Evolutionary conservation across 2,797 vertebrate species (phyloP).

Genomic region (Cirrhinus molitorella): DNA sequence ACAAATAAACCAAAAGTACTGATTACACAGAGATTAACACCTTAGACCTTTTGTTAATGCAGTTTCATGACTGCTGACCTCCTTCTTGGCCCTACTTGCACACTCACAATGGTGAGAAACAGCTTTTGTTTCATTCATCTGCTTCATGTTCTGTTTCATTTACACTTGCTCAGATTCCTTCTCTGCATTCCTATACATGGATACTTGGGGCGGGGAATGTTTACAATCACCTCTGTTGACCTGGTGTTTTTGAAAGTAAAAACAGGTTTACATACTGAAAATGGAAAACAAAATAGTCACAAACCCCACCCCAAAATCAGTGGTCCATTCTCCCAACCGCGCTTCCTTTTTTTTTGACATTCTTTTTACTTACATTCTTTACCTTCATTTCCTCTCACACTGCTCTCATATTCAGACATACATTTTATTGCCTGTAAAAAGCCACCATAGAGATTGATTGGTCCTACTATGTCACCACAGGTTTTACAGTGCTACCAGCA

Average conservation of each 20-base stretch:
- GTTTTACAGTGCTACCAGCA: background rate
- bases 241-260: background rate
- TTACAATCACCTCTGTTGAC: background rate
- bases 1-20: background rate
- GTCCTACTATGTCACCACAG: background rate
- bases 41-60: background rate
- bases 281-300: background rate
- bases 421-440: slow-evolving; percentile 12
- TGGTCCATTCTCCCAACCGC: background rate
- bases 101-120: slow-evolving; percentile 12
- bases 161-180: slow-evolving; percentile 8
- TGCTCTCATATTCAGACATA: background rate
- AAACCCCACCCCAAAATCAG: slow-evolving; percentile 1
- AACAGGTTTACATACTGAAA: background rate
- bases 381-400: slow-evolving; percentile 11
- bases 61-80: background rate
- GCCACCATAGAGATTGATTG: background rate
- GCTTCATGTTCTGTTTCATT: slow-evolving; percentile 3
- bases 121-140: background rate
- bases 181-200: background rate
- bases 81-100: slow-evolving; percentile 2
- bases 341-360: background rate
- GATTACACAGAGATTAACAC: background rate
- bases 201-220: background rate
- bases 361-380: slow-evolving; percentile 2